Evolutionary conservation across 2,888 invertebrate genomes (phyloP).

Genomic region (Drosophila mettleri): DNA sequence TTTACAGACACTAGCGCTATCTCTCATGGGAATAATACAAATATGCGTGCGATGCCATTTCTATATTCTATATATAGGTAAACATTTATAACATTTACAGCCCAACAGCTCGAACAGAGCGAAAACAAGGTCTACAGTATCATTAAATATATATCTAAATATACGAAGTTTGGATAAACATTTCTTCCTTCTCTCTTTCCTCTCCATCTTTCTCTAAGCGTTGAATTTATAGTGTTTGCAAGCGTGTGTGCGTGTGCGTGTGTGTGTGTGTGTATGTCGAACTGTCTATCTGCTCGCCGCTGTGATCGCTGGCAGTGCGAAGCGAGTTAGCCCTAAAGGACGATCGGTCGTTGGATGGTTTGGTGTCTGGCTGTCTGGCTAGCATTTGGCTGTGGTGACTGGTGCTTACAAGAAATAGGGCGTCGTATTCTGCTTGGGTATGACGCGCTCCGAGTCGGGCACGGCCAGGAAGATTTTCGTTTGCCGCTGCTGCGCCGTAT

Average conservation of each 20-base stretch:
- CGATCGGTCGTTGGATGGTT: conserved; percentile 5
- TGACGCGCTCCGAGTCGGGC: conserved; percentile 96
- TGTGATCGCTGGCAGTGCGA: conserved; percentile 40
- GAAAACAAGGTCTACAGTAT: background rate
- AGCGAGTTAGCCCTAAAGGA: conserved; percentile 5
- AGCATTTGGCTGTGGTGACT: background rate
- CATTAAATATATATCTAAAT: conserved; percentile 7
- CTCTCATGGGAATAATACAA: conserved; percentile 6
- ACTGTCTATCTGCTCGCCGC: conserved; percentile 28
- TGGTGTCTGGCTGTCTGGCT: too few species aligned
- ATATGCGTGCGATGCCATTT: background rate
- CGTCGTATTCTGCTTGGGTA: conserved; percentile 96
- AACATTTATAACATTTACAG: conserved; percentile 7
- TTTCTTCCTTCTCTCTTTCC: too few species aligned
- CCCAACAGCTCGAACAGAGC: background rate
- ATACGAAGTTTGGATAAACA: conserved; percentile 16
- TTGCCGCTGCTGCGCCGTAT: conserved; percentile 90
- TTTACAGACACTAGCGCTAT: background rate
- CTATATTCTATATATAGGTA: conserved; percentile 7
- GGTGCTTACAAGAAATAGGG: conserved; percentile 96
- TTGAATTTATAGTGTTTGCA: conserved; percentile 4
- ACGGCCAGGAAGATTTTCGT: conserved; percentile 97
- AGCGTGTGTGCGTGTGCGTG: conserved; percentile 1
- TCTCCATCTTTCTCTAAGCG: conserved; percentile 5
- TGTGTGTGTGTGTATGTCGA: background rate